Percentiles rank a stretch among this genome's conserved stretches.
Evolutionary conservation across 2,888 invertebrate genomes (phyloP).

Genomic region (Trissoscelio sp.): DNA sequence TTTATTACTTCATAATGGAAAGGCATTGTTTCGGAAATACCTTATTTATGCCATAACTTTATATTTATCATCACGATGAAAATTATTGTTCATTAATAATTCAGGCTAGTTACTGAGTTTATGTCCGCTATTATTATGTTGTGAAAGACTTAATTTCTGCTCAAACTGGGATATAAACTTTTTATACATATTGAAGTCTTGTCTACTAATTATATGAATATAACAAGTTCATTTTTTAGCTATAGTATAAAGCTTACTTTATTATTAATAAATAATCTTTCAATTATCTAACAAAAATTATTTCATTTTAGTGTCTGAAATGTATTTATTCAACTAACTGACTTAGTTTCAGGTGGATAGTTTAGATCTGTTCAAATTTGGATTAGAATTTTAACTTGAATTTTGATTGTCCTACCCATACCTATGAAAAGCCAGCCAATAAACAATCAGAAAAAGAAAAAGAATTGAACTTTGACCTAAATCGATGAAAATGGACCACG

Average conservation of each 20-base stretch:
- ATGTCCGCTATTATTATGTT: constrained; percentile 27
- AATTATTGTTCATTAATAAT: constrained; percentile 42
- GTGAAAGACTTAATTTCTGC: constrained; percentile 29
- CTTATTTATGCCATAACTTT: constrained; percentile 4
- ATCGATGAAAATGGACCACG: constrained; percentile 44
- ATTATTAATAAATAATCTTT: no score
- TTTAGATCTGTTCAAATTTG: no score
- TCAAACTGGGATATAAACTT: constrained; percentile 23
- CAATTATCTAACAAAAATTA: no score
- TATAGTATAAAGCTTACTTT: no score
- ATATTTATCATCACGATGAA: constrained; percentile 30
- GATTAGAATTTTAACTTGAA: no score
- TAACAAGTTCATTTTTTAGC: neutral
- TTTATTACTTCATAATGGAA: constrained; percentile 10
- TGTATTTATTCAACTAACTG: no score
- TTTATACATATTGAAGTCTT: constrained; percentile 12
- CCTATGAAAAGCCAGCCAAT: no score
- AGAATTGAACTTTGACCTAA: constrained; percentile 25
- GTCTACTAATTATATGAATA: constrained; percentile 11
- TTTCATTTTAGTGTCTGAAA: no score
- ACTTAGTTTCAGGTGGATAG: no score
- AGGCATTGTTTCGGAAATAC: constrained; percentile 30
- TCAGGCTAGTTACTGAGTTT: constrained; percentile 30
- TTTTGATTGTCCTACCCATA: no score
- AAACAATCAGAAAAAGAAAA: no score